These are phyloP conservation scores for Diabrotica virgifera DNA, from an alignment of 1,140 invertebrate species.

Conservation along the genomic window DNA sequence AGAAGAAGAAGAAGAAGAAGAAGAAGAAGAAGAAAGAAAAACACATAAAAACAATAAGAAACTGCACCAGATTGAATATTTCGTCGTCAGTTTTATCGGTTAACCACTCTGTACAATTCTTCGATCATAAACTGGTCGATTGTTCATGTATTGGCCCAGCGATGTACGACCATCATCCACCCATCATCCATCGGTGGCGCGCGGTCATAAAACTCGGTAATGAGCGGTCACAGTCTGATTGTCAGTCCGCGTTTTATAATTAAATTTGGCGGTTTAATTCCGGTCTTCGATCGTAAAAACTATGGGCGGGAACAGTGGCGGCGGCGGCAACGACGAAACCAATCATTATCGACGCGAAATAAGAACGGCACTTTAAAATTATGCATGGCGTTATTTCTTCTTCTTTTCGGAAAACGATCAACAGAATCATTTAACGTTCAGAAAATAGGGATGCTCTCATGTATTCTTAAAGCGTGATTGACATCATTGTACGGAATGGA, in stretches of 20 bases:
- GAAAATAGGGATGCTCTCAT: no score
- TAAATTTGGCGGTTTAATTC: slow-evolving; percentile 34
- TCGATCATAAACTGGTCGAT: not conserved
- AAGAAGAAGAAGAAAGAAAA: no score
- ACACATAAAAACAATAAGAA: no score
- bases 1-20: no score
- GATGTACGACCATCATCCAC: not conserved
- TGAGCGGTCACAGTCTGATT: slow-evolving; percentile 5
- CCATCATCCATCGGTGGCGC: not conserved
- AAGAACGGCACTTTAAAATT: no score
- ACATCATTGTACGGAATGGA: no score
- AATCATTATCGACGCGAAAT: no score
- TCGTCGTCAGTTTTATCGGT: not conserved
- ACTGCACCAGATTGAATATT: no score
- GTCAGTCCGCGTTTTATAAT: slow-evolving; percentile 16
- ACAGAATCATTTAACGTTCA: no score
- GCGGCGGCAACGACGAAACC: not conserved
- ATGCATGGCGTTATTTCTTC: no score
- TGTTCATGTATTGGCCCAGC: not conserved
- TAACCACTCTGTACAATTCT: not conserved
- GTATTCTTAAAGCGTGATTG: no score
- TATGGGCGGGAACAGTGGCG: slow-evolving; percentile 18
- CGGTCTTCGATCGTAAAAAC: slow-evolving; percentile 25
- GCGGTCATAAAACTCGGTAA: not conserved
- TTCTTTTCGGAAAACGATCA: no score